These are phyloP conservation scores for Callorhinus ursinus DNA, from an alignment of 2,113 vertebrate species.

Conservation along the genomic window DNA sequence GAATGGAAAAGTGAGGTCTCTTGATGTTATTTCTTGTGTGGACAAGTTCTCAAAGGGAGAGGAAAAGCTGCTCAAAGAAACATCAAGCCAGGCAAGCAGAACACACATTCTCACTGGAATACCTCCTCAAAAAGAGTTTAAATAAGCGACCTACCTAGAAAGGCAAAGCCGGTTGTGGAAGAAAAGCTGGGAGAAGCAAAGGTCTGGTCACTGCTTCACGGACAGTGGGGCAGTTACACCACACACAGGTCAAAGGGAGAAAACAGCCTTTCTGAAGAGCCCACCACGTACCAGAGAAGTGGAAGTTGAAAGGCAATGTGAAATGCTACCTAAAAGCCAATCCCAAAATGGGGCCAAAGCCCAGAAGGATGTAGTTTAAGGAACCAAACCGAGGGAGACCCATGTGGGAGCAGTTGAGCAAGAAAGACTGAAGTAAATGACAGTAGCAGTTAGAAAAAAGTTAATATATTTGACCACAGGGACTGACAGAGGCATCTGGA, in stretches of 20 bases:
- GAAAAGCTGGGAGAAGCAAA: constrained; percentile 36
- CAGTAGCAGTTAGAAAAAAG: constrained; percentile 66
- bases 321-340: constrained; percentile 58
- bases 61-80: constrained; percentile 44
- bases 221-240: neutral
- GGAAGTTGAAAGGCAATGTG: constrained; percentile 64
- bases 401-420: constrained; percentile 50
- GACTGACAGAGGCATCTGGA: constrained; percentile 77
- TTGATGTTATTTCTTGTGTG: constrained; percentile 51
- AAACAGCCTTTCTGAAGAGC: constrained; percentile 60
- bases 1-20: constrained; percentile 21
- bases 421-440: constrained; percentile 60
- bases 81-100: constrained; percentile 28
- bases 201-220: constrained; percentile 43
- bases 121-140: constrained; percentile 54
- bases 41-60: constrained; percentile 44
- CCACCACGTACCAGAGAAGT: constrained; percentile 3
- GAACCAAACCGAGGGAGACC: constrained; percentile 4
- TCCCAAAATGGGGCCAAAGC: neutral
- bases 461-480: constrained; percentile 41
- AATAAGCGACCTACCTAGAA: constrained; percentile 31
- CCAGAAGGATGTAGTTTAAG: constrained; percentile 16
- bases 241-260: constrained; percentile 30
- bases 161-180: neutral
- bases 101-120: constrained; percentile 7